phyloP scores from a whole-genome alignment of 2,888 invertebrate genomes.

The Metacarcinus magister region DNA sequence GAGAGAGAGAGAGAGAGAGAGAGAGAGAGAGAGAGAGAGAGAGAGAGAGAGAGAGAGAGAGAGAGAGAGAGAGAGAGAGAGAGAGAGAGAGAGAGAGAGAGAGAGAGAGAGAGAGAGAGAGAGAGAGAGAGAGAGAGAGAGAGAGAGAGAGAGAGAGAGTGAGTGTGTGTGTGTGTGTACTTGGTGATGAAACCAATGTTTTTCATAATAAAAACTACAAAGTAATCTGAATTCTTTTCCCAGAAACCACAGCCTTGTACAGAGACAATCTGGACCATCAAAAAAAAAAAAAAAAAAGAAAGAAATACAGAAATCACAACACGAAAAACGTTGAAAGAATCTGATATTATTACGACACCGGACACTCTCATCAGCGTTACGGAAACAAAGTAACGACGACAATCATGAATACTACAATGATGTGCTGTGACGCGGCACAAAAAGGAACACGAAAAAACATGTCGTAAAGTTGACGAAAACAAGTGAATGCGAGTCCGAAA shows the following conservation, averaged over 20 bases:
- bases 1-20: background rate
- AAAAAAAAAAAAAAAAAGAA: background rate
- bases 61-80: background rate
- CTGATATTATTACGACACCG: background rate
- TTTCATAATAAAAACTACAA: background rate
- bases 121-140: background rate
- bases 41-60: background rate
- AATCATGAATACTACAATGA: background rate
- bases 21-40: background rate
- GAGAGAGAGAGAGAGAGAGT: background rate
- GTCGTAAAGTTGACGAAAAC: background rate
- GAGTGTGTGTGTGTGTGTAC: too few relatives aligned
- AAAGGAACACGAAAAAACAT: too few relatives aligned
- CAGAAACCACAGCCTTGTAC: constrained; percentile 8
- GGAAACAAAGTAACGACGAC: background rate
- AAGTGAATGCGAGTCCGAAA: background rate
- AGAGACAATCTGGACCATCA: background rate
- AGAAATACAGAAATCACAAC: background rate
- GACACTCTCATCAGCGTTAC: too few relatives aligned
- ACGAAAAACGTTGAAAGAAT: background rate
- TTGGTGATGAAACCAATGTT: too few relatives aligned
- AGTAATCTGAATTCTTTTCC: background rate
- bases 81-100: constrained; percentile 21
- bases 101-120: background rate
- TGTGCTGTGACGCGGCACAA: background rate